Conservation (phyloP, 2,797 vertebrate species). For the Alfaro cultratus region DNA sequence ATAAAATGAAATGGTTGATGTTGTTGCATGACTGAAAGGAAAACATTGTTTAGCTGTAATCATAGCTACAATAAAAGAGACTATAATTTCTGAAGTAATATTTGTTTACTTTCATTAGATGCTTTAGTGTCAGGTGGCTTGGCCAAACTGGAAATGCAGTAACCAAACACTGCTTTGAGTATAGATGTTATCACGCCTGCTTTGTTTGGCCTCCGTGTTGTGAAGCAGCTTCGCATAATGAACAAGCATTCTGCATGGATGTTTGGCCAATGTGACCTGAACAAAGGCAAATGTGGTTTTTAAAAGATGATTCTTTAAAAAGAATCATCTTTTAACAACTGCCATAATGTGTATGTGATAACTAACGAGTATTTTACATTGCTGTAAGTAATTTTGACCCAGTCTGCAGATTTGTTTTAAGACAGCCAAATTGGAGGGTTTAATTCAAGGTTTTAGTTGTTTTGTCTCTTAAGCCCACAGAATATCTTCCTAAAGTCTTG, state of each 20-base stretch:
- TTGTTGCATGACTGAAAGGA: conserved; percentile 15
- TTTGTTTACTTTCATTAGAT: conserved; percentile 5
- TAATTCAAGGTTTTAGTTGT: background rate
- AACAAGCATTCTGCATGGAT: background rate
- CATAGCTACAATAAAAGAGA: conserved; percentile 27
- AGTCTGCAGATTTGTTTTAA: background rate
- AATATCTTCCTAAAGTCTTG: background rate
- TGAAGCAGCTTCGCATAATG: background rate
- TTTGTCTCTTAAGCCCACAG: background rate
- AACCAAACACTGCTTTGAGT: conserved; percentile 33
- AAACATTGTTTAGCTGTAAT: conserved; percentile 24
- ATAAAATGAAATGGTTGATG: background rate
- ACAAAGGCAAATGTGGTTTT: background rate
- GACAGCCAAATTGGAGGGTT: background rate
- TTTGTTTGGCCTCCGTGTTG: conserved; percentile 8
- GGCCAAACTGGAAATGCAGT: conserved; percentile 42
- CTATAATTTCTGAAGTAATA: conserved; percentile 9
- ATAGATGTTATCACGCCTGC: conserved; percentile 5
- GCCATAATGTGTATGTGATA: background rate
- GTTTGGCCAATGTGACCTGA: background rate
- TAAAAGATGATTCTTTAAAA: background rate
- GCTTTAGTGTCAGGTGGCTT: conserved; percentile 34
- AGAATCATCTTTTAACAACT: no score
- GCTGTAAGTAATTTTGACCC: background rate
- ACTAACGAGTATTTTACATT: background rate